These are phyloP conservation scores for Ceryle rudis DNA, from an alignment of 2,797 vertebrate species.

Conservation along the genomic window DNA sequence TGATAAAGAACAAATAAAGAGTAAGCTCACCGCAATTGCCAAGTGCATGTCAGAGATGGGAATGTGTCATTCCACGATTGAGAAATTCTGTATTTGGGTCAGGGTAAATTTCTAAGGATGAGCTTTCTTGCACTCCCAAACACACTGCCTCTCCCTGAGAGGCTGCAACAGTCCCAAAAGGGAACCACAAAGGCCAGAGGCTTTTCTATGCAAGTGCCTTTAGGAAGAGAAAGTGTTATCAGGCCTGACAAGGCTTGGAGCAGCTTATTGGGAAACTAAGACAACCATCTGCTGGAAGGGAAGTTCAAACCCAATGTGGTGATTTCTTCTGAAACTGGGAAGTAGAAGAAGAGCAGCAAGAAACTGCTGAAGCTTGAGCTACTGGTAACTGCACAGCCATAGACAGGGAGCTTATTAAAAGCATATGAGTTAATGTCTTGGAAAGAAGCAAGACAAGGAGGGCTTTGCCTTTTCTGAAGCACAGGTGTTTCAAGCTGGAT, in stretches of 20 bases:
- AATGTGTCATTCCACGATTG: not conserved
- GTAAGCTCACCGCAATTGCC: not conserved
- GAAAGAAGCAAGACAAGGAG: not conserved
- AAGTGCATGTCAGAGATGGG: not conserved
- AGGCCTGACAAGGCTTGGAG: not conserved
- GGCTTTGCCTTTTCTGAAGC: not conserved
- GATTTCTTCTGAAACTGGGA: slow-evolving; percentile 1
- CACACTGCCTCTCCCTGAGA: accelerated
- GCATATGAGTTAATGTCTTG: not conserved
- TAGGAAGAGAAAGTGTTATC: slow-evolving; percentile 52
- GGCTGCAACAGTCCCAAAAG: not conserved
- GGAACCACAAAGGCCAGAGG: not conserved
- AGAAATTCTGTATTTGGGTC: not conserved
- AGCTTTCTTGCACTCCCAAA: not conserved
- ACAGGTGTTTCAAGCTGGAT: not conserved
- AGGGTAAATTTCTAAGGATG: not conserved
- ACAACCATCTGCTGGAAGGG: slow-evolving; percentile 9
- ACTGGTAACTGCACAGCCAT: not conserved
- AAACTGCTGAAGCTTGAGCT: not conserved
- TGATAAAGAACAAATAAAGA: not conserved
- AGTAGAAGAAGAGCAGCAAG: not conserved
- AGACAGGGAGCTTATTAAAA: not conserved
- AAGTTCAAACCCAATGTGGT: not conserved
- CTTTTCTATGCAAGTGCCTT: not conserved
- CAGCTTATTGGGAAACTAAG: not conserved